Percentiles rank a stretch among this genome's conserved stretches.
Conservation (phyloP, 2,113 vertebrate species). For the Macheiramphus alcinus region DNA sequence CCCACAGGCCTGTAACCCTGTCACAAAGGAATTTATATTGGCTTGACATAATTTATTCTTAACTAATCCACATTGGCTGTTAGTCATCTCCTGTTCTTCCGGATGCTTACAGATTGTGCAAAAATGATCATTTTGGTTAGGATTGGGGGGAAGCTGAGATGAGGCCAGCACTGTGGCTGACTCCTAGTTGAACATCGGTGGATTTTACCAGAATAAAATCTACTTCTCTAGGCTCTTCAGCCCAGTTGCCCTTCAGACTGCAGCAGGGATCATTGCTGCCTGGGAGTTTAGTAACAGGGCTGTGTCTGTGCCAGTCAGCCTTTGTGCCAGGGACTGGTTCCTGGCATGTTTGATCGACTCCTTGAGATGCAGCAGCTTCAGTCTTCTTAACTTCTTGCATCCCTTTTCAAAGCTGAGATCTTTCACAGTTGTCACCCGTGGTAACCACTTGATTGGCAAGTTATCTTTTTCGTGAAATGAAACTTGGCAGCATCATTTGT, state of each 20-base stretch:
- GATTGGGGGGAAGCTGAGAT: background rate
- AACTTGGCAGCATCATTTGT: background rate
- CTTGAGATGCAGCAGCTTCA: background rate
- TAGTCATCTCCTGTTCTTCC: background rate
- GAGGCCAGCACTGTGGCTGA: background rate
- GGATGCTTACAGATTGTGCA: background rate
- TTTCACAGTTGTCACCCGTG: background rate
- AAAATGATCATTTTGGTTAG: background rate
- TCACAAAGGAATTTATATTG: conserved; percentile 6
- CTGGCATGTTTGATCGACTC: background rate
- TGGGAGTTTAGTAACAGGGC: background rate
- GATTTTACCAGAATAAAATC: background rate
- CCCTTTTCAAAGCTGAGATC: background rate
- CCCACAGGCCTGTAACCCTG: background rate
- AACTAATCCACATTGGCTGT: background rate
- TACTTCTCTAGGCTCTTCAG: background rate
- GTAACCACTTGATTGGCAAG: background rate
- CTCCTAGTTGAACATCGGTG: background rate
- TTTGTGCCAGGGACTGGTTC: background rate
- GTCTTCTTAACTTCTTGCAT: background rate
- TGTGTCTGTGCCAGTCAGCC: background rate
- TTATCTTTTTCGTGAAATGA: background rate
- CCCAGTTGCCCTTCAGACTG: background rate
- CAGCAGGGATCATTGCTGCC: background rate
- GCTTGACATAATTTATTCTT: conserved; percentile 13